Conservation (phyloP, 2,113 vertebrate genomes). For the Eurystomus gularis region DNA sequence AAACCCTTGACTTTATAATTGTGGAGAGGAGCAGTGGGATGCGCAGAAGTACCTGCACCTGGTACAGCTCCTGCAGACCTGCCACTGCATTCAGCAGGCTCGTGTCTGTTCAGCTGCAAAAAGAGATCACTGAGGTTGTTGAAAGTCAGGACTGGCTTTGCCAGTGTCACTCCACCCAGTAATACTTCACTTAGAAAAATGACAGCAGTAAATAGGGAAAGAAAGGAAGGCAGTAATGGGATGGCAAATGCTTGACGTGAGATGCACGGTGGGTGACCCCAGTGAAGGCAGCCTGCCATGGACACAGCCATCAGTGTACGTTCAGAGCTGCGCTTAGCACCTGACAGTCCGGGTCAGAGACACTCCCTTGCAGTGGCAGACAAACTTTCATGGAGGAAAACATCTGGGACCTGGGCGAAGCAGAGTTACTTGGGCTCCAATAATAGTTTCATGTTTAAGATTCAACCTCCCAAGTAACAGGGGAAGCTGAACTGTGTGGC, state of each 20-base stretch:
- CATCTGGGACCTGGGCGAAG: background rate
- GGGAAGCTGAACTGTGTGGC: background rate
- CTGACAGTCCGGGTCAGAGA: background rate
- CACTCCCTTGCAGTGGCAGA: background rate
- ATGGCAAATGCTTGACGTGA: background rate
- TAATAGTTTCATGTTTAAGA: background rate
- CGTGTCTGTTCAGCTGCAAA: background rate
- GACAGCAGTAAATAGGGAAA: background rate
- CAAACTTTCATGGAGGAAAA: background rate
- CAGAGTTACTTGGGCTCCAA: background rate
- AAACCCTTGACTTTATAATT: background rate
- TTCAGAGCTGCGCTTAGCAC: background rate
- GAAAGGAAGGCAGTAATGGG: background rate
- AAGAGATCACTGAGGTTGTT: background rate
- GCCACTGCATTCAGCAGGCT: background rate
- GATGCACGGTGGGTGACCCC: background rate
- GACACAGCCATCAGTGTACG: rapidly evolving
- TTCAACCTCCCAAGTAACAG: background rate
- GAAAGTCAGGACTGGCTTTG: background rate
- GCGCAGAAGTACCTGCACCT: background rate
- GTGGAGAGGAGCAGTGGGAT: background rate
- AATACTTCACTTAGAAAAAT: background rate
- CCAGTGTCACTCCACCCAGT: background rate
- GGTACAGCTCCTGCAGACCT: background rate
- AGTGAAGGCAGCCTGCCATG: rapidly evolving